Percentiles rank a stretch among this genome's conserved stretches.
Conservation (phyloP, 2,797 vertebrate genomes). For the Pangasius krempfi region DNA sequence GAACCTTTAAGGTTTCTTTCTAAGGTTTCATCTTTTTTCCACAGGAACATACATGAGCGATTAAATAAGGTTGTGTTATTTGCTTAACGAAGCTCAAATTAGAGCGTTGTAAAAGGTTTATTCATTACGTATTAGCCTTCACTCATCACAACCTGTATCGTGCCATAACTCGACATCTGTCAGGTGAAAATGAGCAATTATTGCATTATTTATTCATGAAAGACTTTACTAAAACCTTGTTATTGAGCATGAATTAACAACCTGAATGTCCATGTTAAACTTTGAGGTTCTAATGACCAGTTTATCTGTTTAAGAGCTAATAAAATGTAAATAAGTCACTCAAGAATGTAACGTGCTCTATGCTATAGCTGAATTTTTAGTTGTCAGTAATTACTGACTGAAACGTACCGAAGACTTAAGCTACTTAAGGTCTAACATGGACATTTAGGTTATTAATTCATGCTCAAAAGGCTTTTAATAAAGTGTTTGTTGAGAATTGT, state of each 20-base stretch:
- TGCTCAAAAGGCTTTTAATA: background rate
- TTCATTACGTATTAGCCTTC: background rate
- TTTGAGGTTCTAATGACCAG: background rate
- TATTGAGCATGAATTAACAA: background rate
- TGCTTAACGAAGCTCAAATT: background rate
- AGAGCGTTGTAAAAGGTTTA: background rate
- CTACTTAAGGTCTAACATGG: background rate
- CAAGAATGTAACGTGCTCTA: background rate
- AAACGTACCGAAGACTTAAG: background rate
- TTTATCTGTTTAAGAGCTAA: background rate
- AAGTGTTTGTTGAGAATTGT: background rate
- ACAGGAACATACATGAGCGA: background rate
- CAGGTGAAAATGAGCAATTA: background rate
- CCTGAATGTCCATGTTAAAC: background rate
- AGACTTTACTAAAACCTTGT: background rate
- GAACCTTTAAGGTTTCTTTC: background rate
- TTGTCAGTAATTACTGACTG: background rate
- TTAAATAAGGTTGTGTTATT: background rate
- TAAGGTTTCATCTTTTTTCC: background rate
- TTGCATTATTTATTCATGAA: background rate
- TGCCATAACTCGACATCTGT: background rate
- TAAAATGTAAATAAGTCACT: background rate
- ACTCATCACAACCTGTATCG: background rate
- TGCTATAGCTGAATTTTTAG: background rate
- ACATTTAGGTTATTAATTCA: background rate